Evolutionary conservation across 2,797 vertebrate species (phyloP), one percentile per base, ranked within the genome.

Genomic region (Sebastes umbrosus): DNA sequence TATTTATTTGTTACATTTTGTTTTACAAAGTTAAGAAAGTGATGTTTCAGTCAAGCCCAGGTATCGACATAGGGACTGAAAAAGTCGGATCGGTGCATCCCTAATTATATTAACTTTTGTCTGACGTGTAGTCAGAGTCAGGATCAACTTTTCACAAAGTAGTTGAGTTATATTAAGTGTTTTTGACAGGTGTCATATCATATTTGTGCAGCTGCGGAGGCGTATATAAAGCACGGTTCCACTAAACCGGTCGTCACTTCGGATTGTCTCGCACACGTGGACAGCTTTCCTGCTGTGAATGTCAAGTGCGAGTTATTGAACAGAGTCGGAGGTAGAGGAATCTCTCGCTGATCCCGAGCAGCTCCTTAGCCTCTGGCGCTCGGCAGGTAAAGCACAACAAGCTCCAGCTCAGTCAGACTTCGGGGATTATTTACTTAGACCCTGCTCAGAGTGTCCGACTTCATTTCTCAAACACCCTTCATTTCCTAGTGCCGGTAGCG

Each of bases 371-470:
- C 84, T 57, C 79, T 69, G 78, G 82, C 59, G 12, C 80, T 82
- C 82, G 36, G 85, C 92, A 90, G 89, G 91, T 90, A 85, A 87
- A 89, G 87, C 85, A 78, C 87, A 88, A 87, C 82, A 74, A 88
- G 85, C 88, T 87, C 62, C 83, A 54, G 86, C 86, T 88, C 91
- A 80, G 79, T 83, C 85, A 77, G 81, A 87, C 77, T 85, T 63
- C 52, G 57, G 80, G 82, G 85, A 91, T 92, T 94, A 93, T 94
- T 94, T 93, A 85, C 89, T 91, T 83, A 83, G 75, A 82, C 63
- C 67, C 84, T 13, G 78, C 86, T 92, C 87, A 59, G 79, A 87
- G 79, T 90, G 82, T 83, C 90, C 88, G 87, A 91, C 88, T 89
- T 92, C 43, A 92, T 93, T 90, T 88, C 79, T 93, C 83, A 82